Evolutionary conservation across 2,797 vertebrate species (phyloP).

Genomic region (Malurus splendens): DNA sequence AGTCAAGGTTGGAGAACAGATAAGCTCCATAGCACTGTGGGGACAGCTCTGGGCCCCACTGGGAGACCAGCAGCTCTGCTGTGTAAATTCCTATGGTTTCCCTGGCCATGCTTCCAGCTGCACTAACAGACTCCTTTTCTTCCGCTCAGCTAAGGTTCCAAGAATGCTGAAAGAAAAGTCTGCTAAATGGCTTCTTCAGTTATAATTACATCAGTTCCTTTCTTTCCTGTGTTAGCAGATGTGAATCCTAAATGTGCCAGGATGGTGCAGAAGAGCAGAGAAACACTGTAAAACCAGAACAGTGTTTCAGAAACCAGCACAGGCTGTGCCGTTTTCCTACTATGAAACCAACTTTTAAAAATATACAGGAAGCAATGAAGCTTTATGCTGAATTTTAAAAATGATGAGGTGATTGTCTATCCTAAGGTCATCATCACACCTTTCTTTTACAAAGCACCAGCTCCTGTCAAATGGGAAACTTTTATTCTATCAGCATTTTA

Average conservation of each 20-base stretch:
- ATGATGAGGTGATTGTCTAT: background rate
- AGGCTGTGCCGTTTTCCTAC: background rate
- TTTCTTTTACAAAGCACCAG: background rate
- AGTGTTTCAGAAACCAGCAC: background rate
- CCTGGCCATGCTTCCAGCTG: background rate
- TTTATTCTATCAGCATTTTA: background rate
- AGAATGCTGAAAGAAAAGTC: background rate
- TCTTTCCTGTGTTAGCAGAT: constrained; percentile 29
- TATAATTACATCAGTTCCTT: constrained; percentile 22
- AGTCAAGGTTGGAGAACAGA: rapidly evolving
- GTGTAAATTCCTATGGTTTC: background rate
- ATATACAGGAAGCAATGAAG: background rate
- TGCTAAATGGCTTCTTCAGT: background rate
- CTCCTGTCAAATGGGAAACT: background rate
- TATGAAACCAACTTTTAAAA: background rate
- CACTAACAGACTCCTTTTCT: constrained; percentile 5
- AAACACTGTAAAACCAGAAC: background rate
- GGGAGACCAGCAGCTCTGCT: background rate
- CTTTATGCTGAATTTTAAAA: background rate
- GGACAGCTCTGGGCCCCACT: background rate
- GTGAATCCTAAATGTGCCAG: constrained; percentile 26
- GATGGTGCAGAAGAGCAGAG: constrained; percentile 5
- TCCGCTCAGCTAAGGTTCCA: background rate
- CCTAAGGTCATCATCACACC: background rate
- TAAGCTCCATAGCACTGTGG: background rate